Percentiles rank a stretch among this genome's conserved stretches.
These are phyloP conservation scores for Limonius californicus DNA, from an alignment of 1,140 invertebrate species.

Conservation along the genomic window DNA sequence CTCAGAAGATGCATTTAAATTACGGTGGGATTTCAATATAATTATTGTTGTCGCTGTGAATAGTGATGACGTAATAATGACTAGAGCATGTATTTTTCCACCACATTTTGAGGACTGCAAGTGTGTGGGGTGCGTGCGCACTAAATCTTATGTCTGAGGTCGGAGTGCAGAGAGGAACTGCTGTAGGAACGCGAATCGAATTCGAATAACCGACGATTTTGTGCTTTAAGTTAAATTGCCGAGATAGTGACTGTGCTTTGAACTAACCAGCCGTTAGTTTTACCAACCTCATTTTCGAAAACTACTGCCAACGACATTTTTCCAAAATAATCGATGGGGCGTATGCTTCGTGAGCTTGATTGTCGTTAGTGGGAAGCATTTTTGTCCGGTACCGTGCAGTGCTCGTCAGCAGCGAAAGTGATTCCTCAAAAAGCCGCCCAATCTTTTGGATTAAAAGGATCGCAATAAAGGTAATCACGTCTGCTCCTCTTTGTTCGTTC, in stretches of 20 bases:
- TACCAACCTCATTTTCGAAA: not conserved
- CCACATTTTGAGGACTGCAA: not conserved
- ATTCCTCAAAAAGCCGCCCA: not conserved
- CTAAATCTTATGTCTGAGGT: slow-evolving; percentile 1
- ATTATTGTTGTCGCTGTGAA: too few relatives aligned
- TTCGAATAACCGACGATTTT: slow-evolving; percentile 8
- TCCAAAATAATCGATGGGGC: slow-evolving; percentile 35
- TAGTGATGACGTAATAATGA: not conserved
- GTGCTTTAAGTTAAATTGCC: not conserved
- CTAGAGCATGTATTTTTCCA: not conserved
- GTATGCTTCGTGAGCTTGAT: slow-evolving; percentile 29
- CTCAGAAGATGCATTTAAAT: not conserved
- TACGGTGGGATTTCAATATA: not conserved
- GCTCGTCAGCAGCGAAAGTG: not conserved
- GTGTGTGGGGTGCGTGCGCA: slow-evolving; percentile 16
- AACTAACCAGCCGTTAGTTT: not conserved
- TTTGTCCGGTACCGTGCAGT: slow-evolving; percentile 1
- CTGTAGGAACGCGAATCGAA: slow-evolving; percentile 19
- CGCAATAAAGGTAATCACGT: too few relatives aligned
- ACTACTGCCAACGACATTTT: not conserved
- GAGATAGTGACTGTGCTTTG: slow-evolving; percentile 3
- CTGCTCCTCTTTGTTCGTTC: not conserved
- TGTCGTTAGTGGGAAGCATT: slow-evolving; percentile 6
- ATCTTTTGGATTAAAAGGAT: not conserved
- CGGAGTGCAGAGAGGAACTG: slow-evolving; percentile 16